Conservation (phyloP, 92 coral and sea anemone species). For the Epizoanthus scotinus region DNA sequence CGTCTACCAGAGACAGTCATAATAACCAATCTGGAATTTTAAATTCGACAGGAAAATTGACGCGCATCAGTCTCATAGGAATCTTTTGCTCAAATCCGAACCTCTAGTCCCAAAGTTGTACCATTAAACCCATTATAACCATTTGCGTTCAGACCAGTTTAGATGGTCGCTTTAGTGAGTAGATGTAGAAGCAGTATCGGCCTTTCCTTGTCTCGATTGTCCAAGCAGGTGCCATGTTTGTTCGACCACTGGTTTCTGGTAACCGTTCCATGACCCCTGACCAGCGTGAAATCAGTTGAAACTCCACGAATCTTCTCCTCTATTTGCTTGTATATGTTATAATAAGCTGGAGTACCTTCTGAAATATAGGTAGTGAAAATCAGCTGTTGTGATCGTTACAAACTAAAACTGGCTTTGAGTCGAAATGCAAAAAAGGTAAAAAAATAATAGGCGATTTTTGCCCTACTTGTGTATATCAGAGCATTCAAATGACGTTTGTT, state of each 20-base stretch:
- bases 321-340: no score
- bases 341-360: no score
- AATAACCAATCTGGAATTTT: not conserved
- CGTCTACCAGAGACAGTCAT: not conserved
- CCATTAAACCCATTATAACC: not conserved
- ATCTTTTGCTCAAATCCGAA: not conserved
- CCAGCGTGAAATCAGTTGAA: not conserved
- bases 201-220: not conserved
- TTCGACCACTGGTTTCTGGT: constrained; percentile 19
- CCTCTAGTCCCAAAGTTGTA: not conserved
- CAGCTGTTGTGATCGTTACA: no score
- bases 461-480: no score
- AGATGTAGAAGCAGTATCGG: not conserved
- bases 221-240: constrained; percentile 25
- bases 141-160: no score
- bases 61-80: not conserved
- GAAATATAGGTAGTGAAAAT: no score
- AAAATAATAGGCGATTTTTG: no score
- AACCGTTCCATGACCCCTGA: constrained; percentile 25
- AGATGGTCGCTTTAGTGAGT: not conserved
- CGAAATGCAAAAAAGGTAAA: no score
- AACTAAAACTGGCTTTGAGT: no score
- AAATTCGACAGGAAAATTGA: not conserved
- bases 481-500: no score
- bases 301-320: not conserved